Conservation (phyloP, 2,113 vertebrate species). For the Pollachius pollachius region DNA sequence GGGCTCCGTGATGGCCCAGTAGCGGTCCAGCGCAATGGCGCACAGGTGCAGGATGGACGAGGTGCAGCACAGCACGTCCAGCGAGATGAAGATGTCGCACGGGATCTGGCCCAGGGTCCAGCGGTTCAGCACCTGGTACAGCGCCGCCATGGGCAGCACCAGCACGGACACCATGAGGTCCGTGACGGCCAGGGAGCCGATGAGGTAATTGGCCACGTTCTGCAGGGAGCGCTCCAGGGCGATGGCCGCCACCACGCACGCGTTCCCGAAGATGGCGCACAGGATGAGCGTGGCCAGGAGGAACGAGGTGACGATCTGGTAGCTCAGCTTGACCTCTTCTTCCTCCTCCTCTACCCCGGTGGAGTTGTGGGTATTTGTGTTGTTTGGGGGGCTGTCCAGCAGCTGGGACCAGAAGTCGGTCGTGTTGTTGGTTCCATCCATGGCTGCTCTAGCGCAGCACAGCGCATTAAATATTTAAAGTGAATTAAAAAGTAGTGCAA, state of each 20-base stretch:
- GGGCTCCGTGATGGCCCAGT: slow-evolving; percentile 97
- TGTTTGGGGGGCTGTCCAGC: neutral
- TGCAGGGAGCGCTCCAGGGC: slow-evolving; percentile 92
- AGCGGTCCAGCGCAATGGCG: slow-evolving; percentile 94
- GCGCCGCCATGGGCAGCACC: slow-evolving; percentile 94
- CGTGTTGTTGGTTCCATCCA: slow-evolving; percentile 82
- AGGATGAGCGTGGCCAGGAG: slow-evolving; percentile 87
- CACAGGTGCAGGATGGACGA: slow-evolving; percentile 97
- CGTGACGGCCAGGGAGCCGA: slow-evolving; percentile 93
- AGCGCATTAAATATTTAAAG: neutral
- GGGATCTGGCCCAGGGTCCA: slow-evolving; percentile 93
- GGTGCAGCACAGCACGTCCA: slow-evolving; percentile 95
- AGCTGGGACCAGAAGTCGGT: neutral
- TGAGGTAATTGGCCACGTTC: slow-evolving; percentile 96
- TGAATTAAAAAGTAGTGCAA: too few relatives aligned
- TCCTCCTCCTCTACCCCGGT: slow-evolving; percentile 57
- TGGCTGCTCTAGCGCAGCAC: slow-evolving; percentile 42
- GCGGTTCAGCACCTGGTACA: slow-evolving; percentile 94
- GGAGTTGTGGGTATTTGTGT: neutral
- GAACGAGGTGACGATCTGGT: slow-evolving; percentile 87
- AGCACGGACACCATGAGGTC: slow-evolving; percentile 98
- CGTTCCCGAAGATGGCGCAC: slow-evolving; percentile 91
- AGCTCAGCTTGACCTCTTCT: slow-evolving; percentile 81
- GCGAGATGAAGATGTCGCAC: slow-evolving; percentile 93
- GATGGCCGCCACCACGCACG: slow-evolving; percentile 94